Conservation (phyloP, 2,113 vertebrate genomes). For the Dasyornis broadbenti region DNA sequence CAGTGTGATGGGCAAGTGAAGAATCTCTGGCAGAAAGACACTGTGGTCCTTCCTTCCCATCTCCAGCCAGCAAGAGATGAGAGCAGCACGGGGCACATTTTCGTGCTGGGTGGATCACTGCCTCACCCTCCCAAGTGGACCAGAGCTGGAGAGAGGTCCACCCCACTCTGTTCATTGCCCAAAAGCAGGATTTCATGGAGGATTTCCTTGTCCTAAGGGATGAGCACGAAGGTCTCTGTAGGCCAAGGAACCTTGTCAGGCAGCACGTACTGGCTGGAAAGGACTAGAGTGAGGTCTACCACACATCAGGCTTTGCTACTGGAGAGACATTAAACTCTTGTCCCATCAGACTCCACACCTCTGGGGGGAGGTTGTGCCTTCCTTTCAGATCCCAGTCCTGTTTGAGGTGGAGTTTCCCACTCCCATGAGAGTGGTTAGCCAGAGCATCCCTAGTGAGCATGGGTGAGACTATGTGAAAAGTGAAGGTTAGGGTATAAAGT, state of each 20-base stretch:
- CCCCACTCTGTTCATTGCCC: accelerated
- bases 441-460: neutral
- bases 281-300: neutral
- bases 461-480: neutral
- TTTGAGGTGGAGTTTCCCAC: neutral
- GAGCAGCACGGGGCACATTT: neutral
- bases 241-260: neutral
- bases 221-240: neutral
- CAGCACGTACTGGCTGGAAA: neutral
- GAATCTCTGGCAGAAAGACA: neutral
- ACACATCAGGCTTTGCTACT: neutral
- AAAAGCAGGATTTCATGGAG: neutral
- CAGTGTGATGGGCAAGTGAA: neutral
- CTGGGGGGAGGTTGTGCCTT: accelerated
- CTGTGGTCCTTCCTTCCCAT: neutral
- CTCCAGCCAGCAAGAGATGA: neutral
- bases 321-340: neutral
- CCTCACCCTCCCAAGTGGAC: neutral
- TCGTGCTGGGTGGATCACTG: accelerated
- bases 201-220: neutral
- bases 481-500: neutral
- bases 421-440: neutral
- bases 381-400: neutral
- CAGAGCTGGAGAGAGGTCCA: neutral
- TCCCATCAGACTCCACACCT: too few relatives aligned